Conservation (phyloP, 2,797 vertebrate genomes). For the Molossus molossus region DNA sequence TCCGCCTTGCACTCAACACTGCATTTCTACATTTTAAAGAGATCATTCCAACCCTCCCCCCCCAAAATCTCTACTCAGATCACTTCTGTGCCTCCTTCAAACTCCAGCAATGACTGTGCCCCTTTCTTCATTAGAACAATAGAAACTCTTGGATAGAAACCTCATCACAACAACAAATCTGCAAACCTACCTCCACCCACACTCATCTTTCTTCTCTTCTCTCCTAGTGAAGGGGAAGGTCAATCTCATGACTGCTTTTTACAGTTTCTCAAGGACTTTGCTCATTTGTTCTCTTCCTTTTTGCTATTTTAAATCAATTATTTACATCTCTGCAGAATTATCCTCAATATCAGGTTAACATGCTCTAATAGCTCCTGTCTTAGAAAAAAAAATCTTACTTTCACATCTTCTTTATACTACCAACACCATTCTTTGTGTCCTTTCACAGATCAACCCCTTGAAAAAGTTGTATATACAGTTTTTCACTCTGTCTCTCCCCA, state of each 20-base stretch:
- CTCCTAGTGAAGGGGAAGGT: neutral
- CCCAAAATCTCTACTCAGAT: neutral
- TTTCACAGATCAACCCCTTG: neutral
- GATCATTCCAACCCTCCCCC: neutral
- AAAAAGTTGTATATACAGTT: neutral
- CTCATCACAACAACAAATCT: neutral
- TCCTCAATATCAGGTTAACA: neutral
- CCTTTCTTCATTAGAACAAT: neutral
- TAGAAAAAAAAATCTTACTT: neutral
- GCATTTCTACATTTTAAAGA: constrained; percentile 24
- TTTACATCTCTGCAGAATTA: neutral
- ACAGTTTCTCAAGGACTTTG: neutral
- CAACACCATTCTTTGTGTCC: neutral
- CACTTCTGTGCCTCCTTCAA: neutral
- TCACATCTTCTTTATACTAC: neutral
- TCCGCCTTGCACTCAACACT: neutral
- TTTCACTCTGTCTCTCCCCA: neutral
- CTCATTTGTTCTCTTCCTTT: neutral
- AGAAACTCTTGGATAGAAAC: neutral
- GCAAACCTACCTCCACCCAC: neutral
- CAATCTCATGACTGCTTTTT: neutral
- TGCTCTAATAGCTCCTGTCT: neutral
- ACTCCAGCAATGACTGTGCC: neutral
- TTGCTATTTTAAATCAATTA: neutral
- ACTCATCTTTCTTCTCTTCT: neutral